Evolutionary conservation across 2,113 vertebrate genomes (phyloP).

Genomic region (Dissostichus mawsoni): DNA sequence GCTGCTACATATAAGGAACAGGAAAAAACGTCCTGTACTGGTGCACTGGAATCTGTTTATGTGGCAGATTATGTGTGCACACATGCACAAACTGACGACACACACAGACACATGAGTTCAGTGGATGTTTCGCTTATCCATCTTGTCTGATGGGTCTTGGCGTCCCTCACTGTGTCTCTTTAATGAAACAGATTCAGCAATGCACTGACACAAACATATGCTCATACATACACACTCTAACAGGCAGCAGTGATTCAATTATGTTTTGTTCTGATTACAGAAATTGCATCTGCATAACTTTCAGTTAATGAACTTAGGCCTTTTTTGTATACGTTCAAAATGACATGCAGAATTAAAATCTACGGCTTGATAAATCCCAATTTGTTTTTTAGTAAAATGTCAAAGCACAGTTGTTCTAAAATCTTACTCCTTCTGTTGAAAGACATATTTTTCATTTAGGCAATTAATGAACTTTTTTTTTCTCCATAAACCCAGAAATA

Average conservation of each 20-base stretch:
- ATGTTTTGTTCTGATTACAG: slow-evolving; percentile 17
- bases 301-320: not conserved
- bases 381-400: slow-evolving; percentile 11
- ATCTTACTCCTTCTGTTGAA: slow-evolving; percentile 21
- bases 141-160: slow-evolving; percentile 66
- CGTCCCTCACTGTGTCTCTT: slow-evolving; percentile 62
- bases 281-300: slow-evolving; percentile 20
- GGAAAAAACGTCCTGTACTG: slow-evolving; percentile 41
- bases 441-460: slow-evolving; percentile 1
- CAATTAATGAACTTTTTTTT: slow-evolving; percentile 2
- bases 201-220: slow-evolving; percentile 6
- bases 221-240: not conserved
- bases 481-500: slow-evolving; percentile 43
- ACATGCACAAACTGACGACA: slow-evolving; percentile 30
- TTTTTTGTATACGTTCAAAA: slow-evolving; percentile 27
- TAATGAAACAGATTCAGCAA: slow-evolving; percentile 76
- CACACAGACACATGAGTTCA: slow-evolving; percentile 48
- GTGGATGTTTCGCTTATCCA: slow-evolving; percentile 68
- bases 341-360: slow-evolving; percentile 2
- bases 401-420: slow-evolving; percentile 4
- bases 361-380: slow-evolving; percentile 6
- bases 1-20: slow-evolving; percentile 60
- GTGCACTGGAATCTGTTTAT: slow-evolving; percentile 64
- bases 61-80: slow-evolving; percentile 52
- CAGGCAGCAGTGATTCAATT: slow-evolving; percentile 21